Base-by-base conservation (phyloP, 2,113 vertebrate species). In the Sinocyclocheilus grahami region DNA sequence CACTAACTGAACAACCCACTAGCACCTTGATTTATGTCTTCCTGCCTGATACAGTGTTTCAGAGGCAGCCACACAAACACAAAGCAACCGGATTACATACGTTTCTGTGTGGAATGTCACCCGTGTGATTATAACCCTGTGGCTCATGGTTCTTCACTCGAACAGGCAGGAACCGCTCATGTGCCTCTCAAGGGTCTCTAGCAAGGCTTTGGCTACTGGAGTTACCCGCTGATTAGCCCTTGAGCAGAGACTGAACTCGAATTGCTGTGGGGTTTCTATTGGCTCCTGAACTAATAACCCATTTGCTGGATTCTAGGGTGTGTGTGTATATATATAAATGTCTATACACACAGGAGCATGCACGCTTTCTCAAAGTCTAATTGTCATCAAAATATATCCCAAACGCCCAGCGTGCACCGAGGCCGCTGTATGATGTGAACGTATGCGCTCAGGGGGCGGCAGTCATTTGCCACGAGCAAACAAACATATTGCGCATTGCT, bases 401-500 rank as follows among this genome's bases (percentile, higher is more conserved):
- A 53, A 63, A 24, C 8, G 37, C 22, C 78, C 78, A 46, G 60
- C 4, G 55, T 62, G 55, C 11, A n/a, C 10, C 2, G 9, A 53
- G 39, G 63, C 46, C 20, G 46, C 42, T 53, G 63, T 82, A 69
- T 82, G 80, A 82, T 69, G 46, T 33, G 63, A 82, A 69, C 10
- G 37, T 65, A 46, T 46, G 42, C n/a, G 58, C 60, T 65, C 58
- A 65, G 78, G 80, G 80, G 80, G 48, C 24, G 63, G 80, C 80
- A 69, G 39, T 69, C 42, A 33, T 82, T 67, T 82, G 63, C 80
- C 42, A 22, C 9, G 0, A 69, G 80, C 80, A 82, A 82, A 82
- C 63, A 82, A 82, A 82, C 80, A n/a, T 53, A 82, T 69, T n/a
- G n/a, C n/a, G n/a, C n/a, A n/a, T n/a, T 82, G 63, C 80, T 69